Evolutionary conservation across 2,888 invertebrate genomes (phyloP), one percentile per base, ranked within the genome.

Genomic region (Chymomyza fuscimana): DNA sequence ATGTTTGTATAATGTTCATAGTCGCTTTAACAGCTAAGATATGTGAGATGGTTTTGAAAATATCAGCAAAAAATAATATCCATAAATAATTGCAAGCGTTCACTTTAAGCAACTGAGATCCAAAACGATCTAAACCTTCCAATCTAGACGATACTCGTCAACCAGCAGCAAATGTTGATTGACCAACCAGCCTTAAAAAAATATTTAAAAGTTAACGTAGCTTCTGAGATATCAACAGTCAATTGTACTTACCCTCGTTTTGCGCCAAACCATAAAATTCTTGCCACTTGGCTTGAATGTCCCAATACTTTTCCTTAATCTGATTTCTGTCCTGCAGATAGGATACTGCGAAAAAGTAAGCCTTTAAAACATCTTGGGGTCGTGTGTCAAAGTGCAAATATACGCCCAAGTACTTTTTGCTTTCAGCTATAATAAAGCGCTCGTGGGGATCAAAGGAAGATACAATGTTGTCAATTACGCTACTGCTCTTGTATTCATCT

Each of bases 141-240:
- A 92, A 72, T 92, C 91, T 67, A 92, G 88, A 76, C 94, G 93
- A 93, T 94, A 95, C 86, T 94, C 93, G 63, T 94, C 94, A 3
- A 93, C 92, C 63, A 93, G 90, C 29, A 95, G 82, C 29, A 94
- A 91, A 89, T 94, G 94, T 73, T 92, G 93, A 63, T 92, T 92
- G 19, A 93, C 90, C 65, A 92, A 91, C 95, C 95, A 95, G 62
- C 94, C 95, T 95, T 89, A 72, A 71, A 65, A 50, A 68, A 52
- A 29, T 15, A 32, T 56, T 40, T 40, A 29, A 15, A 22, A 2
- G 2, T 12, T 58, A 16, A 52, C 12, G 5, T 32, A 32, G 32
- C 56, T 15, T 15, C 5, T 46, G 10, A 12, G 6, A 6, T 46
- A 12, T 46, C 12, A 25, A 59, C 15, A 59, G n/a, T 32, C 15